A percentile compares a stretch with the other conserved stretches of the same genome.
These are phyloP conservation scores for Ceratosolen solmsi DNA, from an alignment of 1,140 invertebrate species.

Conservation along the genomic window DNA sequence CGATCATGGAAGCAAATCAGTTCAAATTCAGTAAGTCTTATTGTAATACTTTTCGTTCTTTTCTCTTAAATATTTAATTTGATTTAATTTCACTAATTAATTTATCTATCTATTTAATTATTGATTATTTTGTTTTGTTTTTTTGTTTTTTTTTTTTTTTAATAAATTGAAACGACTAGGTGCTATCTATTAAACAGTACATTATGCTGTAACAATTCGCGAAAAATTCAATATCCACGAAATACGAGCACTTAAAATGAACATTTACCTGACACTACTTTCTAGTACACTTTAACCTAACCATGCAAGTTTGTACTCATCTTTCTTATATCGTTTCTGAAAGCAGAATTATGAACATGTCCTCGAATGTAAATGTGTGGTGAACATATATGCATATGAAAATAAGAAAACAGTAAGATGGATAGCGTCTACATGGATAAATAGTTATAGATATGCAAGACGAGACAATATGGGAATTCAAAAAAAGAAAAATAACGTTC, in stretches of 20 bases:
- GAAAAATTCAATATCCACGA: background rate
- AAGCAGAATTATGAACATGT: background rate
- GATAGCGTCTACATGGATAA: background rate
- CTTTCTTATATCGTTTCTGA: background rate
- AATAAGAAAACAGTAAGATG: background rate
- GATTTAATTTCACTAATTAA: too few relatives aligned
- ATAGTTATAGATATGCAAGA: background rate
- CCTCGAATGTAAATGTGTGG: background rate
- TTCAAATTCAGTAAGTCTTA: too few relatives aligned
- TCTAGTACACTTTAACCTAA: background rate
- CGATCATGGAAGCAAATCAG: too few relatives aligned
- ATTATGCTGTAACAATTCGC: background rate
- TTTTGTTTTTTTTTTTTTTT: too few relatives aligned
- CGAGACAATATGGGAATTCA: conserved; percentile 3
- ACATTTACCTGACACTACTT: background rate
- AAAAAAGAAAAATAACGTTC: conserved; percentile 4
- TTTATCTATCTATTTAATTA: too few relatives aligned
- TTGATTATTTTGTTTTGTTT: too few relatives aligned
- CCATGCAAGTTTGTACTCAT: background rate
- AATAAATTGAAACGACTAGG: too few relatives aligned
- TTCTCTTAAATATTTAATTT: too few relatives aligned
- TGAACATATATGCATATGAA: background rate
- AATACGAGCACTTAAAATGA: background rate
- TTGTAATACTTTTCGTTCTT: too few relatives aligned
- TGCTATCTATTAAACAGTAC: too few relatives aligned